Conservation (phyloP, 2,888 invertebrate species). For the Drosophila rubida region DNA sequence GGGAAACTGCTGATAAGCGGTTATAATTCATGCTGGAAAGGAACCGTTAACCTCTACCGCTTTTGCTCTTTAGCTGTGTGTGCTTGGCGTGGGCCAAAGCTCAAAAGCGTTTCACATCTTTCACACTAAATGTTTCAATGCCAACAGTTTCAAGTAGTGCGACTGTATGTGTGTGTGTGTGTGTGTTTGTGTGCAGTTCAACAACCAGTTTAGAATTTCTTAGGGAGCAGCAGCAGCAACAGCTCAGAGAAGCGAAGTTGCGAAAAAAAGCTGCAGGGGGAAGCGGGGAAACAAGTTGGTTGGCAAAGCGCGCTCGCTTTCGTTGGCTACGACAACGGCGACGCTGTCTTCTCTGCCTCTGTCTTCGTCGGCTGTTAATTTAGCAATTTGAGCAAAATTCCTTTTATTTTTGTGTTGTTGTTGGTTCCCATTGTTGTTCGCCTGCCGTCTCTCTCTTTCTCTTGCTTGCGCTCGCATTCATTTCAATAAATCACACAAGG, state of each 20-base stretch:
- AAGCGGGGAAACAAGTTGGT: slow-evolving; percentile 64
- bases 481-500: slow-evolving; percentile 66
- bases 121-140: slow-evolving; percentile 49
- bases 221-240: slow-evolving; percentile 45
- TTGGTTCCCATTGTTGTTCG: slow-evolving; percentile 28
- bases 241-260: background rate
- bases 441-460: slow-evolving; percentile 4
- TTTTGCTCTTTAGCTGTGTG: background rate
- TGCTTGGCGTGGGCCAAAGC: slow-evolving; percentile 7
- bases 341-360: slow-evolving; percentile 10
- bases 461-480: slow-evolving; percentile 45
- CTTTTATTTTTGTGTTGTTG: slow-evolving; percentile 32
- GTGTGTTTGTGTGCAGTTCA: slow-evolving; percentile 57
- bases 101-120: slow-evolving; percentile 43
- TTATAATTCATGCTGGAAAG: slow-evolving; percentile 39
- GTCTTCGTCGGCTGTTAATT: slow-evolving; percentile 60
- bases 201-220: slow-evolving; percentile 77
- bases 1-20: slow-evolving; percentile 53
- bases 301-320: slow-evolving; percentile 73
- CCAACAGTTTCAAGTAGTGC: slow-evolving; percentile 44
- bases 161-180: slow-evolving; percentile 8
- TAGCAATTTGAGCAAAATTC: slow-evolving; percentile 72
- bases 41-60: slow-evolving; percentile 53
- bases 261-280: slow-evolving; percentile 8
- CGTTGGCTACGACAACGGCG: slow-evolving; percentile 53